Conservation (phyloP, 2,113 vertebrate genomes). For the Varanus komodoensis region DNA sequence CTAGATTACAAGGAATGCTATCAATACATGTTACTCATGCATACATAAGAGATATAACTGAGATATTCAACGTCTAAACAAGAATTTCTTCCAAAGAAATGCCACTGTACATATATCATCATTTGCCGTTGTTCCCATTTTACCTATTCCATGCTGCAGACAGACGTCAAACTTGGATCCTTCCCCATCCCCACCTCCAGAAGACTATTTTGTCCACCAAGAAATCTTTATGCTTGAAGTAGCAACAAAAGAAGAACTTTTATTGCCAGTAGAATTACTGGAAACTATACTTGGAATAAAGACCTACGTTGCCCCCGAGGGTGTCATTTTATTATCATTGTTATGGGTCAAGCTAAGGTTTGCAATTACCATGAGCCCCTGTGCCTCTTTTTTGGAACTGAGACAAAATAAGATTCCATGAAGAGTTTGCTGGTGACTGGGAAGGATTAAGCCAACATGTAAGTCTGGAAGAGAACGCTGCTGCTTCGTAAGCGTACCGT, state of each 20-base stretch:
- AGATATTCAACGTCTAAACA: constrained; percentile 62
- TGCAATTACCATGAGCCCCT: constrained; percentile 28
- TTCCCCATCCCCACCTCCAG: constrained; percentile 16
- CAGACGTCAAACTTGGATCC: constrained; percentile 12
- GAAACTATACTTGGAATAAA: constrained; percentile 49
- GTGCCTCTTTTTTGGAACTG: constrained; percentile 48
- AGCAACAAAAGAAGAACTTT: constrained; percentile 32
- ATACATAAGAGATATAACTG: constrained; percentile 51
- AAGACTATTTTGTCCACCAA: constrained; percentile 42
- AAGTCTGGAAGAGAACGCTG: constrained; percentile 56
- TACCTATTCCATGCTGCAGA: constrained; percentile 50
- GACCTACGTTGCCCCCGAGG: constrained; percentile 51
- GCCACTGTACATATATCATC: constrained; percentile 47
- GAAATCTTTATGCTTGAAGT: constrained; percentile 51
- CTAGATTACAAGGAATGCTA: background rate
- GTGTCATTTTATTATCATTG: constrained; percentile 42
- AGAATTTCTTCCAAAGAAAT: constrained; percentile 31
- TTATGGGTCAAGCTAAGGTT: constrained; percentile 51
- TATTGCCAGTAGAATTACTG: constrained; percentile 48
- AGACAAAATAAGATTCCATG: constrained; percentile 54
- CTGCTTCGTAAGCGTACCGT: constrained; percentile 36
- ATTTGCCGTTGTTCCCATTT: constrained; percentile 44
- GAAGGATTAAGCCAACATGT: constrained; percentile 44
- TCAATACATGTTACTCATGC: constrained; percentile 11
- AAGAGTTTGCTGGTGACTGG: constrained; percentile 40